Base-by-base conservation (phyloP, 2,797 vertebrate species). In the Spinus olivaceus region DNA sequence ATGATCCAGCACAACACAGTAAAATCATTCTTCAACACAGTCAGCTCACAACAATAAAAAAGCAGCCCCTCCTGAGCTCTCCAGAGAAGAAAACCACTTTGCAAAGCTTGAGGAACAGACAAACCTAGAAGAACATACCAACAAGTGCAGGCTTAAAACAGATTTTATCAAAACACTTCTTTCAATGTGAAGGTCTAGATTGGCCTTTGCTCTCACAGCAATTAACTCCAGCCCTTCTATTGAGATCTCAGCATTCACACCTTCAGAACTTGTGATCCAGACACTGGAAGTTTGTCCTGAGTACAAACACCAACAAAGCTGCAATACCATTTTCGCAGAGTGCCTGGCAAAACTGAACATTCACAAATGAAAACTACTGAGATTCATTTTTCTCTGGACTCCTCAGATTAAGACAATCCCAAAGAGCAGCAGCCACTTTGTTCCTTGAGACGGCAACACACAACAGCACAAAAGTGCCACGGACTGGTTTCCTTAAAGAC, bases 381-480 rank as follows among this genome's bases (percentile, higher is more conserved):
- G 50, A n/a, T 49, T 46, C 13, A 9, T 53, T 70, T 19, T 27
- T 6, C 57, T 39, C 50, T 7, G n/a, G 56, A 59, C 65, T 56
- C 37, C 53, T 49, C 47, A 18, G 50, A 65, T 57, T 24, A 50
- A 49, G 46, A 21, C 41, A 24, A 47, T 1, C 51, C 30, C 54
- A 37, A 20, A 35, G 70, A 56, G 54, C 23, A 1, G 22, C 60
- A 49, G 77, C 66, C 24, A 8, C 16, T 57, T 30, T 1, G 0
- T 5, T 69, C 65, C 80, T 28, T 1, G 19, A 51, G 69, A 24
- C 16, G 35, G 61, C 76, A 12, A 57, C 63, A 15, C 0, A 1
- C 1, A 56, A 56, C 59, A 22, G 1, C 12, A 6, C 1, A 0
- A 1, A 65, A 42, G 53, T 2, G 44, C 64, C 50, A 39, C 16